Percentiles rank a stretch among this genome's conserved stretches.
phyloP scores from a whole-genome alignment of 1,140 invertebrate genomes.

The Drosophila subobscura region DNA sequence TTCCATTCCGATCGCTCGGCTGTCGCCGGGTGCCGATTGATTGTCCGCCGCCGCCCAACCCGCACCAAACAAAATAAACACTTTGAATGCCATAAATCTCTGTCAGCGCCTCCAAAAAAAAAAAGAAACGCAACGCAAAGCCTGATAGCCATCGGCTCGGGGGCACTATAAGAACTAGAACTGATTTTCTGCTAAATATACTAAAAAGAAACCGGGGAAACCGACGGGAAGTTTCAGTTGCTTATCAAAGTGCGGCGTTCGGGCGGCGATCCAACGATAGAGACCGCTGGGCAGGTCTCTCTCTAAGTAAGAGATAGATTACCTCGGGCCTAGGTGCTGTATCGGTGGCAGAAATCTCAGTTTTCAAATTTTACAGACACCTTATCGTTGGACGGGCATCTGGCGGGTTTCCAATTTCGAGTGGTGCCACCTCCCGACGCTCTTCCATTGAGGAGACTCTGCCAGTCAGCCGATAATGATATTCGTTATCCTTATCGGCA shows the following conservation, averaged over 20 bases:
- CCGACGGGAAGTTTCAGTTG: too few species aligned
- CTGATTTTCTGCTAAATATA: constrained; percentile 19
- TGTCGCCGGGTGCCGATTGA: constrained; percentile 11
- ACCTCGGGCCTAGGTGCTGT: neutral
- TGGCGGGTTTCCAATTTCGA: constrained; percentile 59
- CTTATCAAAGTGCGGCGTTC: too few species aligned
- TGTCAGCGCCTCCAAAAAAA: constrained; percentile 50
- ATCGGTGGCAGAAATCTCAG: constrained; percentile 59
- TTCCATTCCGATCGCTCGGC: constrained; percentile 34
- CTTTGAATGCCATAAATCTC: constrained; percentile 65
- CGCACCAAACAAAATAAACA: constrained; percentile 17
- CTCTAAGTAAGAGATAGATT: constrained; percentile 4
- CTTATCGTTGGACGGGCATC: constrained; percentile 64
- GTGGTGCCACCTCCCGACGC: constrained; percentile 19
- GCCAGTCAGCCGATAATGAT: constrained; percentile 48
- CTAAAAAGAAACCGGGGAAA: too few species aligned
- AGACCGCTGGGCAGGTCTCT: too few species aligned
- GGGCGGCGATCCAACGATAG: too few species aligned
- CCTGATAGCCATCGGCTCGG: constrained; percentile 27
- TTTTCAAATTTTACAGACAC: constrained; percentile 54
- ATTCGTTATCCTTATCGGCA: constrained; percentile 66
- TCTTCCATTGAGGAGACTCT: constrained; percentile 42
- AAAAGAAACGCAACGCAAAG: constrained; percentile 2
- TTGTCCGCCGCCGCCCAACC: constrained; percentile 8
- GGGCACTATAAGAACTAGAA: constrained; percentile 31